A percentile compares a stretch with the other conserved stretches of the same genome.
Conservation (phyloP, 1,140 invertebrate genomes). For the Cydia splendana region DNA sequence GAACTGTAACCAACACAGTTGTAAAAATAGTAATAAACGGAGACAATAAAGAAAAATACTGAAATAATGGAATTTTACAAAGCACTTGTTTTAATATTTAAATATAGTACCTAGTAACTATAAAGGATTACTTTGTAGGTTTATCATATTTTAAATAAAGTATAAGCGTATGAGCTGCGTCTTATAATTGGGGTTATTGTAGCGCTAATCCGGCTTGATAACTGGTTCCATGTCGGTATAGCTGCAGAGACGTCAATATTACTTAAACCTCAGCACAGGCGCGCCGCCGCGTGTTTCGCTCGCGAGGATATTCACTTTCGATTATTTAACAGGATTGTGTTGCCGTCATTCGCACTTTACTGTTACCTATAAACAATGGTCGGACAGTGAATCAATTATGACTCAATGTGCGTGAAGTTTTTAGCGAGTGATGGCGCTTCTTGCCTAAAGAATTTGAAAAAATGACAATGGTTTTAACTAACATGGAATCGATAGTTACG, state of each 20-base stretch:
- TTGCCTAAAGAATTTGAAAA: constrained; percentile 21
- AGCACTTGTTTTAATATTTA: background rate
- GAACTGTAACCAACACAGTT: too few relatives aligned
- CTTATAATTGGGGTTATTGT: constrained; percentile 8
- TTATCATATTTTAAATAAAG: constrained; percentile 18
- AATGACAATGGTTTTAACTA: constrained; percentile 47
- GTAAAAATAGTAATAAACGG: background rate
- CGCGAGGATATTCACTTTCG: constrained; percentile 5
- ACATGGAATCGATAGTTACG: constrained; percentile 43
- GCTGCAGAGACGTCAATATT: constrained; percentile 18
- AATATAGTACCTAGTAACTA: background rate
- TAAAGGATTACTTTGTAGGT: background rate
- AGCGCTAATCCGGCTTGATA: constrained; percentile 21
- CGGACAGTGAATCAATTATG: background rate
- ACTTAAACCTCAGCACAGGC: constrained; percentile 13
- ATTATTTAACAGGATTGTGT: constrained; percentile 19
- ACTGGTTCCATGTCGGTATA: constrained; percentile 12
- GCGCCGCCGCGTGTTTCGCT: background rate
- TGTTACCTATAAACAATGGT: constrained; percentile 9
- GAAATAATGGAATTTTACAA: constrained; percentile 21
- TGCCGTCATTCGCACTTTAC: background rate
- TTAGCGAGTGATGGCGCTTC: background rate
- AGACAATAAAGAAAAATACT: background rate
- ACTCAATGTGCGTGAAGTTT: constrained; percentile 5
- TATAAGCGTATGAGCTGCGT: background rate